Evolutionary conservation across 2,113 vertebrate species (phyloP), one percentile per base, ranked within the genome.

Genomic region (Phalacrocorax pelagicus): DNA sequence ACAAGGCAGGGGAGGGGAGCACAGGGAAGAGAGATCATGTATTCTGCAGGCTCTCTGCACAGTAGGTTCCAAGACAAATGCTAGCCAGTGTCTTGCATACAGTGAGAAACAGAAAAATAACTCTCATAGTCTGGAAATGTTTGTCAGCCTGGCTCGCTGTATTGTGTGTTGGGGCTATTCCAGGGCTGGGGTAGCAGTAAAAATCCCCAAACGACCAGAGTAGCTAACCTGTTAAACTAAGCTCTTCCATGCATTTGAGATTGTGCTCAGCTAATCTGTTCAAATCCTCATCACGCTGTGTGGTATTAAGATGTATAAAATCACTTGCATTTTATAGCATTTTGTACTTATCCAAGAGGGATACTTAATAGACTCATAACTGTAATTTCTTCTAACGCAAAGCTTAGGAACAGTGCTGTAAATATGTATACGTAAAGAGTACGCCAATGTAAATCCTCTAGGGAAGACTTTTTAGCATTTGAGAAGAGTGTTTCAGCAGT

Each of bases 211-310:
- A 34, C 0, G 2, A 55, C 82, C 46, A 23, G 46, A 75, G 73
- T 18, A 90, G 52, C 66, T 93, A 92, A 95, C 92, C 73, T 92
- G 90, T 94, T 90, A 79, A 86, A 87, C 44, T 93, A 96, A 97
- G 87, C 91, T 61, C 71, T 95, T 93, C 72, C 95, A 88, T 90
- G 90, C 90, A 83, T 67, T 97, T 83, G 79, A 90, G 96, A 95
- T 97, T 94, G 96, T 97, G 91, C 90, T 94, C 42, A 40, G 65
- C 63, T 97, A 94, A 96, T 95, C n/a, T 3, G 85, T 49, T 86
- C 61, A 91, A 96, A 96, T 95, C 92, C 94, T 95, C 67, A 78
- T 78, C 72, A 1, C 74, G 86, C 82, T 82, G 47, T 67, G 59
- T 85, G 72, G 88, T 71, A 93, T 95, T 95, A 94, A 57, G 65